These are phyloP conservation scores for Pristionchus arcanus DNA, from an alignment of 2,888 invertebrate genomes.

Conservation along the genomic window DNA sequence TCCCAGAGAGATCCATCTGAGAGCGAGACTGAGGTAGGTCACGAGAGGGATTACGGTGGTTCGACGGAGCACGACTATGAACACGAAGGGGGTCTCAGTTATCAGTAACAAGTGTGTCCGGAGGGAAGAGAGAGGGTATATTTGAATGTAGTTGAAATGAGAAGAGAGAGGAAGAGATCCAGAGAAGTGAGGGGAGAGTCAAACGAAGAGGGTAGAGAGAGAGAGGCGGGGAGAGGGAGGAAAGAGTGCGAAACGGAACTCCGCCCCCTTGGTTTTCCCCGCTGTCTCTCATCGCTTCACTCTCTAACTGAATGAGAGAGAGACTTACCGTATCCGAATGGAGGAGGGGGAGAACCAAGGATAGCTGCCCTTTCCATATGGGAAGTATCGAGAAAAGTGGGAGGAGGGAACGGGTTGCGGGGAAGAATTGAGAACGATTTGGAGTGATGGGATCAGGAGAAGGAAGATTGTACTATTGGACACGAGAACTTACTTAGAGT, in stretches of 20 bases:
- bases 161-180: slow-evolving; percentile 35
- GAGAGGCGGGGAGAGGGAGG: background rate
- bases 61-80: background rate
- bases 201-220: too few species aligned
- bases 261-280: slow-evolving; percentile 8
- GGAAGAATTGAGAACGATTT: slow-evolving; percentile 25
- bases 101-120: slow-evolving; percentile 35
- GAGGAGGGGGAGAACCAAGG: background rate
- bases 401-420: slow-evolving; percentile 13
- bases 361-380: slow-evolving; percentile 44
- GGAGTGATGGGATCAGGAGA: slow-evolving; percentile 21
- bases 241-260: slow-evolving; percentile 16
- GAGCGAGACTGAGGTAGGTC: slow-evolving; percentile 7
- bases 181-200: slow-evolving; percentile 26
- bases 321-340: slow-evolving; percentile 48
- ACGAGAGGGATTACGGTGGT: slow-evolving; percentile 19
- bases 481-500: slow-evolving; percentile 26
- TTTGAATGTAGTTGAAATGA: slow-evolving; percentile 38
- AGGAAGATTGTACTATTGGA: background rate
- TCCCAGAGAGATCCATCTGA: slow-evolving; percentile 48
- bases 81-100: background rate
- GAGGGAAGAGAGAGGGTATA: background rate
- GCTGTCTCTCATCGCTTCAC: slow-evolving; percentile 1
- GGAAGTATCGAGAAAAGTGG: slow-evolving; percentile 34
- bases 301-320: background rate